Evolutionary conservation across 35 echinoderm and acorn worm genomes (phyloP).

Genomic region (Amphiura filiformis): DNA sequence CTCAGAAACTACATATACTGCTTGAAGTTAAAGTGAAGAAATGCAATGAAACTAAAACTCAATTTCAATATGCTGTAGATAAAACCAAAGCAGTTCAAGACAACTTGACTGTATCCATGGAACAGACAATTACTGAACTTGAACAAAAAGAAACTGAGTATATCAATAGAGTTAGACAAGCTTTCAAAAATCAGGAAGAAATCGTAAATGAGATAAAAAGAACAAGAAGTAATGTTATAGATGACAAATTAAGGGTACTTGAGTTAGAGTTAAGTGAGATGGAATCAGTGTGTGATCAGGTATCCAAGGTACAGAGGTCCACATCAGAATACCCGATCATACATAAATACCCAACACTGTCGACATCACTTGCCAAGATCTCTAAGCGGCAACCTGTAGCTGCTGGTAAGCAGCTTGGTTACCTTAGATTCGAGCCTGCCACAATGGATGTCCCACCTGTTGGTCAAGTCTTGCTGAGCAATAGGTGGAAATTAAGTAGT

Average conservation of each 20-base stretch:
- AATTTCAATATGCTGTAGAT: too few relatives aligned
- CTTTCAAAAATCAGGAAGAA: neutral
- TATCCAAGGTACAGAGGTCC: neutral
- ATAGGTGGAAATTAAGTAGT: too few relatives aligned
- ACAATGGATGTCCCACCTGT: too few relatives aligned
- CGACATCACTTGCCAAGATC: neutral
- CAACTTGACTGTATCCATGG: neutral
- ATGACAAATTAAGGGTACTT: neutral
- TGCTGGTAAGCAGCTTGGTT: too few relatives aligned
- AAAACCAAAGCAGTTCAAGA: neutral
- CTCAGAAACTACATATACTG: neutral
- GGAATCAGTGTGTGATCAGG: neutral
- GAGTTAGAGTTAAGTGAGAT: neutral
- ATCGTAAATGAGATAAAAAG: neutral
- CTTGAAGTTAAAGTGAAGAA: neutral
- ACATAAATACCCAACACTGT: neutral
- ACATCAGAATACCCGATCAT: too few relatives aligned
- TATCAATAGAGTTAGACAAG: neutral
- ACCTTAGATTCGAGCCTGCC: too few relatives aligned
- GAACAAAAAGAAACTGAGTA: neutral
- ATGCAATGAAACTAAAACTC: neutral
- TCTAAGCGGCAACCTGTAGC: too few relatives aligned
- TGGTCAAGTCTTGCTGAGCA: too few relatives aligned
- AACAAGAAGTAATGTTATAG: neutral
- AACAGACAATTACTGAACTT: neutral